A percentile compares a stretch with the other conserved stretches of the same genome.
phyloP scores from a whole-genome alignment of 2,797 vertebrate species.

The Galaxias olidus region DNA sequence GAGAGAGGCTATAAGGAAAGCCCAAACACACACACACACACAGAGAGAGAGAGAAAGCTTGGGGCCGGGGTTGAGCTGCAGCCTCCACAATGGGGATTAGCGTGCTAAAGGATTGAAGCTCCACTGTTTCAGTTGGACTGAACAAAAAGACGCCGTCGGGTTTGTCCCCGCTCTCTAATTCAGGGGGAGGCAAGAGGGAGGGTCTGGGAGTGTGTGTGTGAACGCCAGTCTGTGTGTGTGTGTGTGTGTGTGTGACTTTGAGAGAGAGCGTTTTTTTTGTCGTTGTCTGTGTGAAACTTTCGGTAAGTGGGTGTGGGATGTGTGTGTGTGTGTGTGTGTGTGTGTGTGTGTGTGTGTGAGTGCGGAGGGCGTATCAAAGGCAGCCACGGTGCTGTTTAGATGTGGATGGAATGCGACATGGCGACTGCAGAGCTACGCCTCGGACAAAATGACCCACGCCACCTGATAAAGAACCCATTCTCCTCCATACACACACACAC shows the following conservation, averaged over 20 bases:
- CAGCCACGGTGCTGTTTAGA: constrained; percentile 22
- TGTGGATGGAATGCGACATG: constrained; percentile 45
- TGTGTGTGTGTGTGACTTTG: no score
- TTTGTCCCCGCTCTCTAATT: no score
- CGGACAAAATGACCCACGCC: constrained; percentile 23
- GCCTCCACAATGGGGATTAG: constrained; percentile 38
- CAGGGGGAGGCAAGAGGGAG: no score
- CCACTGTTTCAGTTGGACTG: constrained; percentile 28
- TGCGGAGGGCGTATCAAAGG: constrained; percentile 27
- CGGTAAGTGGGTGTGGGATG: constrained; percentile 19
- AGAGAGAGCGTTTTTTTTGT: no score
- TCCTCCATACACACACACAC: background rate
- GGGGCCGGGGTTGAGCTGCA: constrained; percentile 6
- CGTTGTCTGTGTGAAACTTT: no score
- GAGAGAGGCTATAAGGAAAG: constrained; percentile 10
- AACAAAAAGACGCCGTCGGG: background rate
- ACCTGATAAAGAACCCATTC: constrained; percentile 31
- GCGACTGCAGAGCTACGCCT: constrained; percentile 39
- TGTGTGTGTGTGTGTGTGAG: background rate
- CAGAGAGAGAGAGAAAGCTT: no score
- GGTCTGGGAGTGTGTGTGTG: no score
- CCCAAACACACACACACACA: background rate
- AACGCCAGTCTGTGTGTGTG: no score
- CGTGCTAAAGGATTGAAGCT: constrained; percentile 20
- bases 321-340: background rate